Evolutionary conservation across 2,888 invertebrate genomes (phyloP).

Genomic region (Drosophila paranaensis): DNA sequence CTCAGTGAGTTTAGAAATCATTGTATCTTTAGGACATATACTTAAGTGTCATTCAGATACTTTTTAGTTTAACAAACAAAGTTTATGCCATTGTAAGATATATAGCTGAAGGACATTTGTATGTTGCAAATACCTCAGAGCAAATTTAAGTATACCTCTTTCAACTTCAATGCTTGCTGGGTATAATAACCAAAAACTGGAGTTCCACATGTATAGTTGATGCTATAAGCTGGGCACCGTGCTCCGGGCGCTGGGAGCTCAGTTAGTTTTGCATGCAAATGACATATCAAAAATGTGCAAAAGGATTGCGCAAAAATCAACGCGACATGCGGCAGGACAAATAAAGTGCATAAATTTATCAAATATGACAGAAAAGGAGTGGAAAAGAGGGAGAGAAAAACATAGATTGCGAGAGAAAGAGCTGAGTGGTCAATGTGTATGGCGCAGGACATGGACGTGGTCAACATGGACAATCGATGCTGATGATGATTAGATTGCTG

Average conservation of each 20-base stretch:
- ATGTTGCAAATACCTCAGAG: neutral
- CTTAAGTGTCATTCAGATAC: neutral
- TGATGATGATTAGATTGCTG: slow-evolving; percentile 69
- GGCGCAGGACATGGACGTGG: slow-evolving; percentile 35
- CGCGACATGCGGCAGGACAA: slow-evolving; percentile 75
- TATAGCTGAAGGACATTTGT: neutral
- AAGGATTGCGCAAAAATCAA: slow-evolving; percentile 69
- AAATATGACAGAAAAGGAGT: slow-evolving; percentile 30
- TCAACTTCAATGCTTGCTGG: neutral
- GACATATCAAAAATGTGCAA: slow-evolving; percentile 59
- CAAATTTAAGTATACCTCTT: neutral
- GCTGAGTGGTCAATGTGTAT: slow-evolving; percentile 61
- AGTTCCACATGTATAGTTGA: slow-evolving; percentile 2
- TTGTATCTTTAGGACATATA: no score
- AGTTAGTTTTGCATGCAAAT: slow-evolving; percentile 78
- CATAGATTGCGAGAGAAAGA: neutral
- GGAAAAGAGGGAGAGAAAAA: neutral
- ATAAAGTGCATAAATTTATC: slow-evolving; percentile 77
- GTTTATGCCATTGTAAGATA: neutral
- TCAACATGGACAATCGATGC: slow-evolving; percentile 38
- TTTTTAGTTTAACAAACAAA: no score
- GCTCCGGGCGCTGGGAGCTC: slow-evolving; percentile 1
- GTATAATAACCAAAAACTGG: slow-evolving; percentile 13
- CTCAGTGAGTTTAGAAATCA: no score
- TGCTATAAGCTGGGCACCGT: slow-evolving; percentile 8